phyloP scores from a whole-genome alignment of 2,888 invertebrate species.

The Acronicta psi region DNA sequence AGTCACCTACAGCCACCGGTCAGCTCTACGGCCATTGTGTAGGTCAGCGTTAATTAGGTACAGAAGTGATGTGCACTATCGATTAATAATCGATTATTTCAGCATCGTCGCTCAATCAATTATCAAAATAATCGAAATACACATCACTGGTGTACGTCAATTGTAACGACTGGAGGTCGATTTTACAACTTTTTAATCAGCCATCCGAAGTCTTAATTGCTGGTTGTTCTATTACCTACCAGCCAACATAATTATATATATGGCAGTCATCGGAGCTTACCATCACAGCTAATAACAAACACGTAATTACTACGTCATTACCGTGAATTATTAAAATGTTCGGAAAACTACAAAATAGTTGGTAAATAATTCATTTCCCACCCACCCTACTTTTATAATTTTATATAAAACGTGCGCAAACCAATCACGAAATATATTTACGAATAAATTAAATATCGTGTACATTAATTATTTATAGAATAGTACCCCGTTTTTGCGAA shows the following conservation, averaged over 20 bases:
- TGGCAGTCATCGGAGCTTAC: conserved; percentile 7
- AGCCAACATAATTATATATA: not conserved
- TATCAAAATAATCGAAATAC: no score
- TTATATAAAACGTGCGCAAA: conserved; percentile 49
- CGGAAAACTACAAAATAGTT: conserved; percentile 42
- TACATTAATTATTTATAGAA: conserved; percentile 56
- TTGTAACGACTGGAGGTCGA: no score
- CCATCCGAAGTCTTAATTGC: no score
- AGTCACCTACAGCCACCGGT: no score
- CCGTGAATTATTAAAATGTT: conserved; percentile 28
- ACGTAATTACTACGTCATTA: conserved; percentile 41
- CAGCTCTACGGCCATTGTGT: no score
- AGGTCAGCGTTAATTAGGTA: no score
- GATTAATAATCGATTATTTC: no score
- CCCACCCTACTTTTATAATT: conserved; percentile 52
- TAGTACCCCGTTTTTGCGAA: conserved; percentile 44
- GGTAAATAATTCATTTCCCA: conserved; percentile 41
- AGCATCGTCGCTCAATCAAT: no score
- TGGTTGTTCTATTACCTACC: not conserved
- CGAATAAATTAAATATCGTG: conserved; percentile 64
- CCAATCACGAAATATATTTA: conserved; percentile 62
- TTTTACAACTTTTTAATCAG: not conserved
- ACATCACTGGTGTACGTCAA: no score
- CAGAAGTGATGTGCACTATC: no score
- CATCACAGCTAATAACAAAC: conserved; percentile 29